Base-by-base conservation (phyloP, 2,113 vertebrate genomes). In the Corythoichthys haematopterus region DNA sequence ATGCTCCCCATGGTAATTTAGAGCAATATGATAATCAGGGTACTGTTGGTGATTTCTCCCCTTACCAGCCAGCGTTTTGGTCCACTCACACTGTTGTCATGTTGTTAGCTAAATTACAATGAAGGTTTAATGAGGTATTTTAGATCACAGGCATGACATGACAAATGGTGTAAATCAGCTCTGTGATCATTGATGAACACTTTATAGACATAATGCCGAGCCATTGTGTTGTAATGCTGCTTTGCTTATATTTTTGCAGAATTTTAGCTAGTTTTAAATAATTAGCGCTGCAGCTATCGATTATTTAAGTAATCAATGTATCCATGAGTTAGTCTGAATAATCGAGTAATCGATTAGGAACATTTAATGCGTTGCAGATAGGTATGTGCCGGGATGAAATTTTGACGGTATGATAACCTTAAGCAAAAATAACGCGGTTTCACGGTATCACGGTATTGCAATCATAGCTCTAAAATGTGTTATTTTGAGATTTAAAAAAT, bases 1-100 rank as follows among this genome's bases (percentile, higher is more conserved):
- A 85, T 80, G 84, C 76, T 79, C 80, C 82, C 87, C 76, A 79
- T 79, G 78, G 71, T 83, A 74, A 89, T 90, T 90, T 86, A 80
- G 75, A 83, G 79, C 80, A 84, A 82, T 85, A 85, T 88, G 84
- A 72, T 88, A 84, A 89, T 88, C 37, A 80, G 71, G 62, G 79
- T 69, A 77, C 78, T 86, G 80, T 83, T 87, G 84, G 84, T 79
- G 72, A 81, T 75, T 85, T 80, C 76, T 72, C 67, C 67, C 46
- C 79, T 83, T 66, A 58, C 68, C 75, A 80, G 84, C 67, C 61
- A 47, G 61, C 72, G 64, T 74, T 82, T 80, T 81, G 69, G 65
- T 83, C 81, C 78, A 78, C 82, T 85, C 70, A 75, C 53, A 63
- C 80, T 80, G 14, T 11, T 53, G 61, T 47, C 61, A 74, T 69